Evolutionary conservation across 2,888 invertebrate genomes (phyloP), one percentile per base, ranked within the genome.

Genomic region (Abscondita cerata): DNA sequence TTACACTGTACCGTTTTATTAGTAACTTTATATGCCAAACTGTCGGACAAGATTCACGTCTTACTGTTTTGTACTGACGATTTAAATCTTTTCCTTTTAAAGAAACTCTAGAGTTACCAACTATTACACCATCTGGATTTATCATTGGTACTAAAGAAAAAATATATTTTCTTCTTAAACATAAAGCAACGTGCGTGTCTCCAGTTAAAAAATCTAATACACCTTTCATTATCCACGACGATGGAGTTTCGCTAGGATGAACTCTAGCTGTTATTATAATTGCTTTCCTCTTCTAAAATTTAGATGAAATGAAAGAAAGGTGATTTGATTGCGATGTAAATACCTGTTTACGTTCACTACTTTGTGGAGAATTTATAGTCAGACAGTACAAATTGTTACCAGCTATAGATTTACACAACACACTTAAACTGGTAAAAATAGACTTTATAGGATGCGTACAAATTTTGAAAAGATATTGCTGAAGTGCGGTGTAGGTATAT

Each of bases 151-250:
- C 92, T 68, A 97, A 82, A 83, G 96, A 97, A 80, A 97, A 97
- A 73, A 97, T 93, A 80, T 96, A 96, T 76, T 92, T 93, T 78
- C 96, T 94, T 54, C 96, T 85, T 62, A 97, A 82, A 76, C 95
- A 94, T 84, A 89, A 86, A 46, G 89, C 89, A 73, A 87, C 90
- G 71, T 85, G 85, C 0, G 91, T 87, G 69, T 93, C 92, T 13
- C 95, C 90, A 0, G 95, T 95, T 64, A 95, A 83, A 77, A 92
- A 95, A 78, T 95, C 94, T 83, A 96, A 89, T 72, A 96, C 90
- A 11, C 96, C 96, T 82, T 96, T 95, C 95, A 96, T 96, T 89
- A 95, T 95, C 95, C 95, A 96, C 15, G 95, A 96, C 1, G 96
- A 87, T 31, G 96, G 96, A 0, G 95, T 92, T 82, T 97, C 97